Evolutionary conservation across 2,113 vertebrate species (phyloP).

Genomic region (Nicator chloris): DNA sequence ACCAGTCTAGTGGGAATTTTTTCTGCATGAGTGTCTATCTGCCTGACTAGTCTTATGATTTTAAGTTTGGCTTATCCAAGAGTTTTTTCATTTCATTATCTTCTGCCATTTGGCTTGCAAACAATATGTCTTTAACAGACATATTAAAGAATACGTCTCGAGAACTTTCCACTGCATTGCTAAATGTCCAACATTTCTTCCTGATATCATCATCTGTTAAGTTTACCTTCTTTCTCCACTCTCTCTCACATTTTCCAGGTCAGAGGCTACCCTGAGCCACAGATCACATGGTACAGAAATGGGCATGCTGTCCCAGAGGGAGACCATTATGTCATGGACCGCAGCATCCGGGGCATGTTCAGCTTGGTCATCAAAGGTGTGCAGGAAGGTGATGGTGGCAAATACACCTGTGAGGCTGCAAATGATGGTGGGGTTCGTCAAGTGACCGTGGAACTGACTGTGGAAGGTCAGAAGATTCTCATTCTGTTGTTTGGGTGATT

Average conservation of each 20-base stretch:
- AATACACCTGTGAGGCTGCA: slow-evolving; percentile 86
- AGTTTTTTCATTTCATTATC: slow-evolving; percentile 5
- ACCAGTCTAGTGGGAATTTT: background rate
- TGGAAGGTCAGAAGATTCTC: slow-evolving; percentile 77
- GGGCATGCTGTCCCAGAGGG: slow-evolving; percentile 76
- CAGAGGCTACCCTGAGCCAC: slow-evolving; percentile 85
- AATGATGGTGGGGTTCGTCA: slow-evolving; percentile 84
- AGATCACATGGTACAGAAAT: slow-evolving; percentile 86
- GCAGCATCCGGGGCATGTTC: slow-evolving; percentile 80
- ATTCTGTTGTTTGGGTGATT: accelerated
- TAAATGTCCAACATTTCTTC: slow-evolving; percentile 50
- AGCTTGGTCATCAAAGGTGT: slow-evolving; percentile 80
- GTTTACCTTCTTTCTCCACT: background rate
- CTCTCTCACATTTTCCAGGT: slow-evolving; percentile 72
- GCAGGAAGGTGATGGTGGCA: slow-evolving; percentile 77
- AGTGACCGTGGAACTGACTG: slow-evolving; percentile 86
- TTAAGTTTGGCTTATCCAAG: slow-evolving; percentile 9
- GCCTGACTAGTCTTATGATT: background rate
- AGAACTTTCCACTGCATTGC: slow-evolving; percentile 54
- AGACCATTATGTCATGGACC: slow-evolving; percentile 69
- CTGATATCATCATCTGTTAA: slow-evolving; percentile 20
- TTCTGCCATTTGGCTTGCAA: slow-evolving; percentile 54
- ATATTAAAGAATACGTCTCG: background rate
- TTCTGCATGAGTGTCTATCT: background rate
- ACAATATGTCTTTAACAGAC: slow-evolving; percentile 46